Conservation (phyloP, 30 jellyfish, hydroid and myxozoan genomes). For the Cassiopea xamachana region DNA sequence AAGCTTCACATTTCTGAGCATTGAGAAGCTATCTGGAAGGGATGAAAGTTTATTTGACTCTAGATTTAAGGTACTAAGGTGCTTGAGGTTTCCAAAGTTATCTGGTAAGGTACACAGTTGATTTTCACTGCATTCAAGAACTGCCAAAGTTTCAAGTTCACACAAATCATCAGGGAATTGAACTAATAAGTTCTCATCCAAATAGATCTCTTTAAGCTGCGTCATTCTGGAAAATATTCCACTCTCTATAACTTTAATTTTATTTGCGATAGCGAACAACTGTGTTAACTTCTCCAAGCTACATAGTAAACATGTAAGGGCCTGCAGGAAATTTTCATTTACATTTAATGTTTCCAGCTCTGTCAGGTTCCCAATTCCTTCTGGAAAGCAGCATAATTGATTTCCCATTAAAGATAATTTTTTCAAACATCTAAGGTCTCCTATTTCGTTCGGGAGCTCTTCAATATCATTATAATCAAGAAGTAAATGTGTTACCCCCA, state of each 20-base stretch:
- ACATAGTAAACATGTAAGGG: conserved; percentile 51
- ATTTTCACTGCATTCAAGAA: conserved; percentile 82
- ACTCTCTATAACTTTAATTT: conserved; percentile 26
- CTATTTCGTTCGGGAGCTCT: conserved; percentile 63
- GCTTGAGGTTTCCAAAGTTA: conserved; percentile 53
- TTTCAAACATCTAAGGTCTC: conserved; percentile 20
- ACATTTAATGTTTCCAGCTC: conserved; percentile 53
- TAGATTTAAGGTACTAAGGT: conserved; percentile 57
- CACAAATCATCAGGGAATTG: conserved; percentile 49
- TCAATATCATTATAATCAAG: conserved; percentile 83
- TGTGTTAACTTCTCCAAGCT: conserved; percentile 29
- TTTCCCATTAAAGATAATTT: conserved; percentile 78
- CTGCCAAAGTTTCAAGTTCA: conserved; percentile 20
- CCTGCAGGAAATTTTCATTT: conserved; percentile 63
- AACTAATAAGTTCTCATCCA: conserved; percentile 77
- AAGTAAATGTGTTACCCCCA: conserved; percentile 36
- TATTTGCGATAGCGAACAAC: conserved; percentile 81
- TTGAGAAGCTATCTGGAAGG: conserved; percentile 74
- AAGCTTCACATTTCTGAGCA: conserved; percentile 46
- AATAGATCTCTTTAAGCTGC: conserved; percentile 52
- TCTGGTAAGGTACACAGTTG: conserved; percentile 57
- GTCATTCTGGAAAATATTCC: conserved; percentile 21
- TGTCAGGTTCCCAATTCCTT: conserved; percentile 37
- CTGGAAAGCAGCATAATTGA: conserved; percentile 59
- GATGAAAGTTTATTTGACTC: conserved; percentile 48